A percentile compares a stretch with the other conserved stretches of the same genome.
These are phyloP conservation scores for Bathynomus jamesi DNA, from an alignment of 1,140 invertebrate species.

Conservation along the genomic window DNA sequence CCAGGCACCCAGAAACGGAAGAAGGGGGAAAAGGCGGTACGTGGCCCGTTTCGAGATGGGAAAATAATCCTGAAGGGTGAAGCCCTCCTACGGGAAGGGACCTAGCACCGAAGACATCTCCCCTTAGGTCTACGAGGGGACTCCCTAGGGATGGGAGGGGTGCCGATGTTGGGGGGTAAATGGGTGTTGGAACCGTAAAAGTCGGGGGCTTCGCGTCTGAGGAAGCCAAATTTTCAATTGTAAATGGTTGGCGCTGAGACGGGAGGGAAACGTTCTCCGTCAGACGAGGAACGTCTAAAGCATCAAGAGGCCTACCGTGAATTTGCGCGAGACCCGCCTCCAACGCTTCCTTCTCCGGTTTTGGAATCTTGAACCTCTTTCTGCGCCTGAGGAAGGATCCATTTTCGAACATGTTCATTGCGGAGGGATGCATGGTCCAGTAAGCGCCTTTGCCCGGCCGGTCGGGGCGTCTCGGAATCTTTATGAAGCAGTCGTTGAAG, in stretches of 20 bases:
- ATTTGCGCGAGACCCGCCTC: conserved; percentile 54
- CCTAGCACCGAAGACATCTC: neutral
- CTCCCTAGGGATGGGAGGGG: neutral
- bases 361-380: conserved; percentile 79
- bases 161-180: conserved; percentile 7
- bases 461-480: conserved; percentile 77
- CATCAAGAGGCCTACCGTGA: conserved; percentile 8
- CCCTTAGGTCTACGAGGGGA: neutral
- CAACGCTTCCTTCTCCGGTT: conserved; percentile 60
- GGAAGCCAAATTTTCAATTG: conserved; percentile 22
- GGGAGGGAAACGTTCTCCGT: neutral
- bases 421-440: conserved; percentile 79
- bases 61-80: neutral
- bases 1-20: neutral
- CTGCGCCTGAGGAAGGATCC: conserved; percentile 76
- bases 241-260: conserved; percentile 19
- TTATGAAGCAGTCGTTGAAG: conserved; percentile 91
- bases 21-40: neutral
- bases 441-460: conserved; percentile 83
- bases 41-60: neutral
- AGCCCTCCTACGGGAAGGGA: neutral
- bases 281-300: conserved; percentile 6
- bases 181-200: conserved; percentile 12
- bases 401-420: conserved; percentile 90
- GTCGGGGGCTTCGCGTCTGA: conserved; percentile 28